These are phyloP conservation scores for Heteromyza rotundicornis DNA, from an alignment of 2,888 invertebrate species.

Conservation along the genomic window DNA sequence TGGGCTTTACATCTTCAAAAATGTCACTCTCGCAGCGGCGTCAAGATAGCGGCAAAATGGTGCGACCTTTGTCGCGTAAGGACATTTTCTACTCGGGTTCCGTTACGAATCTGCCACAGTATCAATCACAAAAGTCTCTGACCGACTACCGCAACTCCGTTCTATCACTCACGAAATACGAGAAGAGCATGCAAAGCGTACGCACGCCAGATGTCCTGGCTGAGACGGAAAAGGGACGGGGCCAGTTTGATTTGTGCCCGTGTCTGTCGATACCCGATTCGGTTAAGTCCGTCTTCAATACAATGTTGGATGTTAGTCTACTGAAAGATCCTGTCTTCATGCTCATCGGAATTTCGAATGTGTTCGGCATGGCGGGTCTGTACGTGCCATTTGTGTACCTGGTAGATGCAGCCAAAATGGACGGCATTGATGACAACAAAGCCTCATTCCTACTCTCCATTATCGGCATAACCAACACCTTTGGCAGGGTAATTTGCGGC, in stretches of 20 bases:
- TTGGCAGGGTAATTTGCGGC: constrained; percentile 89
- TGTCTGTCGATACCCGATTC: constrained; percentile 80
- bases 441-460: constrained; percentile 65
- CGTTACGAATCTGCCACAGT: constrained; percentile 90
- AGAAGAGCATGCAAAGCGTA: constrained; percentile 68
- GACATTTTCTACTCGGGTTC: constrained; percentile 99
- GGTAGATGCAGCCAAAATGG: constrained; percentile 77
- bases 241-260: constrained; percentile 80
- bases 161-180: constrained; percentile 80
- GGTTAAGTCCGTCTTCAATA: constrained; percentile 80
- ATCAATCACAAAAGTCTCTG: constrained; percentile 89
- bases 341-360: constrained; percentile 89
- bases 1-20: constrained; percentile 76
- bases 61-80: constrained; percentile 89
- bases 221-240: constrained; percentile 62
- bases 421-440: constrained; percentile 72
- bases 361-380: constrained; percentile 97
- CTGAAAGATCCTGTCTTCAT: constrained; percentile 89
- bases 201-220: constrained; percentile 67
- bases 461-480: constrained; percentile 92
- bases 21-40: constrained; percentile 67
- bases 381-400: constrained; percentile 97
- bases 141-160: constrained; percentile 91
- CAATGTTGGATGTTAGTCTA: constrained; percentile 90
- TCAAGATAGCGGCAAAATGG: constrained; percentile 67